These are phyloP conservation scores for Melanotaenia trifasciata DNA, from an alignment of 2,797 vertebrate genomes.

Conservation along the genomic window DNA sequence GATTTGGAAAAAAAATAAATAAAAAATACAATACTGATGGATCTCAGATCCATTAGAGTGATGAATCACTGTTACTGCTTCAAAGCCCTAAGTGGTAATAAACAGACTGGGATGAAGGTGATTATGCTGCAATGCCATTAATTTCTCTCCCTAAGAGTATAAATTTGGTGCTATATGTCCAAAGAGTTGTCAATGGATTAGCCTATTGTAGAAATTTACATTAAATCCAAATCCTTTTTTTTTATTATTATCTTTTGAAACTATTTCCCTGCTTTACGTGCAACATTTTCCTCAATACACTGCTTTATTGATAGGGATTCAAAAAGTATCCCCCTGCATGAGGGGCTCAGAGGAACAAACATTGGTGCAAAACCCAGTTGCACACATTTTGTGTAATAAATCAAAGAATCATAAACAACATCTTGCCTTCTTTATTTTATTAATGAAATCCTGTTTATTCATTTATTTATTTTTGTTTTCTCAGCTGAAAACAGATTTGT, in stretches of 20 bases:
- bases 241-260: not conserved
- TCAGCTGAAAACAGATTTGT: not conserved
- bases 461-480: not conserved
- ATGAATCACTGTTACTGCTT: constrained; percentile 32
- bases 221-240: not conserved
- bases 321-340: not conserved
- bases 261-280: too few relatives aligned
- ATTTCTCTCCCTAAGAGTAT: constrained; percentile 36
- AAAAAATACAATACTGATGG: constrained; percentile 24
- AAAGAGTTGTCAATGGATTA: not conserved
- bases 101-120: constrained; percentile 32
- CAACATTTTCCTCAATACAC: not conserved
- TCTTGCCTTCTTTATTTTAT: too few relatives aligned
- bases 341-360: not conserved
- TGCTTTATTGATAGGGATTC: not conserved
- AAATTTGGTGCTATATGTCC: constrained; percentile 5
- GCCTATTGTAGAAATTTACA: not conserved
- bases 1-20: constrained; percentile 3
- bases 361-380: not conserved
- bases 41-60: constrained; percentile 36
- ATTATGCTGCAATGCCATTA: constrained; percentile 39
- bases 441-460: not conserved
- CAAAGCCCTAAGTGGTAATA: constrained; percentile 30
- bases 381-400: not conserved
- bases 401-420: not conserved